Percentiles rank a stretch among this genome's conserved stretches.
Conservation (phyloP, 2,113 vertebrate species). For the Cichladusa arquata region DNA sequence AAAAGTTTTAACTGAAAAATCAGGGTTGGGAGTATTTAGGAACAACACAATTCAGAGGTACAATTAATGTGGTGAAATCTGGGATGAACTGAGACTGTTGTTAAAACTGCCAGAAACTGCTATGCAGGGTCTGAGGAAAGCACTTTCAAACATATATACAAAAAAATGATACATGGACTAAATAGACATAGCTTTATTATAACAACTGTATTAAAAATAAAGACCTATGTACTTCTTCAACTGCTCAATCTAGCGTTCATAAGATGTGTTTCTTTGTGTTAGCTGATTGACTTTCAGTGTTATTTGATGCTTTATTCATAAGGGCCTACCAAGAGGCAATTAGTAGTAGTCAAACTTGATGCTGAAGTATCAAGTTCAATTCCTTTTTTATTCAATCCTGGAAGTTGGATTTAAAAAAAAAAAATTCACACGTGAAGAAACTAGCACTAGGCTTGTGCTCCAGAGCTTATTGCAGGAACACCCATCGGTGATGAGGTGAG, state of each 20-base stretch:
- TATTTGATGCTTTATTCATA: neutral
- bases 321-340: neutral
- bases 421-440: neutral
- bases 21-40: neutral
- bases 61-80: neutral
- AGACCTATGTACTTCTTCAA: neutral
- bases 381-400: constrained; percentile 11
- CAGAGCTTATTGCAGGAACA: neutral
- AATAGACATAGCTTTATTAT: neutral
- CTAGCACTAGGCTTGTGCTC: neutral
- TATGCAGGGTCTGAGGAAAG: neutral
- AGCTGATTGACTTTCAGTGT: neutral
- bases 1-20: neutral
- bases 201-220: neutral
- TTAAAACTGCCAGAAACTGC: neutral
- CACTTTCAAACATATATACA: neutral
- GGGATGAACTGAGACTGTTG: neutral
- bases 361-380: constrained; percentile 13
- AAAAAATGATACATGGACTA: neutral
- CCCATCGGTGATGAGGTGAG: neutral
- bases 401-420: neutral
- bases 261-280: neutral
- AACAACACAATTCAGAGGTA: neutral
- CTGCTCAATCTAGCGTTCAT: neutral
- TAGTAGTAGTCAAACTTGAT: neutral